phyloP scores from a whole-genome alignment of 1,140 invertebrate genomes.

The Manduca sexta region DNA sequence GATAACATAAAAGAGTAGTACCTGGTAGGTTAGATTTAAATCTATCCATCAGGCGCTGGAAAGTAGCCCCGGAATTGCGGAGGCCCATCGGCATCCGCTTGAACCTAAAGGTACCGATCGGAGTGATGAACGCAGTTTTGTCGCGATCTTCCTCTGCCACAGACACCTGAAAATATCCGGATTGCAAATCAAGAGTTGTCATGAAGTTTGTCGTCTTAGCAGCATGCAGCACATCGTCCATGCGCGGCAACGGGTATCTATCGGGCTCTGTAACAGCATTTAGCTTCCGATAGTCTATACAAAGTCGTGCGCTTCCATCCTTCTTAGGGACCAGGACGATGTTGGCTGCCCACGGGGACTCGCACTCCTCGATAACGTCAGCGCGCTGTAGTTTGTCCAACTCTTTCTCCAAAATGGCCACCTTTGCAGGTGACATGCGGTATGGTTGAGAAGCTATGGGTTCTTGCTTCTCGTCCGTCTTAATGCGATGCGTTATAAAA shows the following conservation, averaged over 20 bases:
- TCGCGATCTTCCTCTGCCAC: constrained; percentile 18
- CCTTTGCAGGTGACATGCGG: constrained; percentile 2
- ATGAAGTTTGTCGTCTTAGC: constrained; percentile 47
- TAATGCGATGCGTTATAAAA: too few relatives aligned
- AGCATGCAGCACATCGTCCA: constrained; percentile 59
- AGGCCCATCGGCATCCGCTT: constrained; percentile 53
- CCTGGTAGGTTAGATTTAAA: constrained; percentile 22
- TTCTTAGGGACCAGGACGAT: constrained; percentile 69
- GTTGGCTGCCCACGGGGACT: constrained; percentile 62
- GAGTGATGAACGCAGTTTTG: constrained; percentile 68
- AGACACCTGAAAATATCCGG: constrained; percentile 63
- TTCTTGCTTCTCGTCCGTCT: too few relatives aligned
- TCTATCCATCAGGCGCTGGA: constrained; percentile 56
- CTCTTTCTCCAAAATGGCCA: background rate
- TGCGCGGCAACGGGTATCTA: constrained; percentile 69
- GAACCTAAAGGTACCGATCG: constrained; percentile 46
- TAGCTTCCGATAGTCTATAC: constrained; percentile 36
- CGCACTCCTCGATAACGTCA: constrained; percentile 52
- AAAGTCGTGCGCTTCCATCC: constrained; percentile 29
- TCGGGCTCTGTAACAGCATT: constrained; percentile 12
- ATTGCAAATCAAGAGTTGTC: constrained; percentile 56
- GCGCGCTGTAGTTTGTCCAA: background rate
- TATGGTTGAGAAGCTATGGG: background rate
- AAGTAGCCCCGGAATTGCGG: constrained; percentile 48
- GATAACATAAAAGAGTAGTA: constrained; percentile 42